phyloP scores from a whole-genome alignment of 2,888 invertebrate species.

The Lasioglossum morio region DNA sequence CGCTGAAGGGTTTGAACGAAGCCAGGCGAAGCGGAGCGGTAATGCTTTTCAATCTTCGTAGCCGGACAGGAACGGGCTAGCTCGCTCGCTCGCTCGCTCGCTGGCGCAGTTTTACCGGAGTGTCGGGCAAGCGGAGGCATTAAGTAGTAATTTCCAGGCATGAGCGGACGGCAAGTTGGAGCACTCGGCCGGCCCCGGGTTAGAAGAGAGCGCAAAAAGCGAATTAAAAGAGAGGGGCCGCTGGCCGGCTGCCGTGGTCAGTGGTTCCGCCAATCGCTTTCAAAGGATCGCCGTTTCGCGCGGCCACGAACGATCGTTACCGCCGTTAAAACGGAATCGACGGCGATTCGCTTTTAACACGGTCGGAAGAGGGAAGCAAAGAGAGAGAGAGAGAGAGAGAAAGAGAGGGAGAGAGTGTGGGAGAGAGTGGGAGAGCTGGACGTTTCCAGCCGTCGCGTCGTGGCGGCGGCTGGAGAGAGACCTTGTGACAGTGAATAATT shows the following conservation, averaged over 20 bases:
- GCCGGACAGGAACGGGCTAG: conserved; percentile 31
- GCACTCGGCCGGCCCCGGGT: conserved; percentile 33
- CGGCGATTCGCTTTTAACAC: conserved; percentile 71
- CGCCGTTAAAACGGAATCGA: conserved; percentile 73
- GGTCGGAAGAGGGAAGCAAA: background rate
- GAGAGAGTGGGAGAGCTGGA: background rate
- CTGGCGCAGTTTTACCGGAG: conserved; percentile 46
- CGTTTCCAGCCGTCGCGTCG: background rate
- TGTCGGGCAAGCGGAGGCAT: conserved; percentile 69
- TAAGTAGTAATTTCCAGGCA: conserved; percentile 78
- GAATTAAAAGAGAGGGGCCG: conserved; percentile 71
- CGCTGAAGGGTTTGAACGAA: background rate
- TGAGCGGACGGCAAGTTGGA: conserved; percentile 57
- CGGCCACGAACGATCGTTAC: conserved; percentile 73
- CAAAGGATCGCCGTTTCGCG: conserved; percentile 73
- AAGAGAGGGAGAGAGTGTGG: background rate
- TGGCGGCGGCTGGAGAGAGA: background rate
- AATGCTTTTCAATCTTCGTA: conserved; percentile 64
- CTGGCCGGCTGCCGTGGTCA: conserved; percentile 42
- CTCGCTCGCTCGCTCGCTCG: conserved; percentile 1
- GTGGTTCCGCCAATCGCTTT: conserved; percentile 74
- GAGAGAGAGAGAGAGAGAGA: background rate
- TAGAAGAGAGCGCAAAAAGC: conserved; percentile 68
- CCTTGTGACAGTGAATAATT: conserved; percentile 63
- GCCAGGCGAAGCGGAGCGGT: background rate